A percentile compares a stretch with the other conserved stretches of the same genome.
phyloP scores from a whole-genome alignment of 2,888 invertebrate species.

The Cataglyphis livida region DNA sequence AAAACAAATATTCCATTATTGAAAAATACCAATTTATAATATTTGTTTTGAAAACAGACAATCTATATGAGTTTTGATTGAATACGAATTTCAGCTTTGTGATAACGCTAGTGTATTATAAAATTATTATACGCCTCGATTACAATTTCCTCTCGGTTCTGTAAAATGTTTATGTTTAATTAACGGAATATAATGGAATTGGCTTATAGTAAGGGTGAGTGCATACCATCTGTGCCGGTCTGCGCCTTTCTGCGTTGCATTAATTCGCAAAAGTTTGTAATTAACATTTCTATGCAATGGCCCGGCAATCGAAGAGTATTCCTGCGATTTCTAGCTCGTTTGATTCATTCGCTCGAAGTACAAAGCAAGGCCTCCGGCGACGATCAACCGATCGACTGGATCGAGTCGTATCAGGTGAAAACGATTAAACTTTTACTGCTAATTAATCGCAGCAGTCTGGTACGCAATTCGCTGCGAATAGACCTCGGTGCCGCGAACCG shows the following conservation, averaged over 20 bases:
- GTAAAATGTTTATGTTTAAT: slow-evolving; percentile 29
- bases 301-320: slow-evolving; percentile 11
- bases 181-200: not conserved
- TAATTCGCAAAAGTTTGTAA: slow-evolving; percentile 38
- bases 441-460: slow-evolving; percentile 60
- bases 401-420: slow-evolving; percentile 7
- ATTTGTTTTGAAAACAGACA: not conserved
- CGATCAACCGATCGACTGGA: slow-evolving; percentile 5
- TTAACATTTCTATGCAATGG: slow-evolving; percentile 30
- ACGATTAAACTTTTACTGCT: slow-evolving; percentile 54
- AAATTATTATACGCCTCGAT: not conserved
- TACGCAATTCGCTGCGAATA: not conserved
- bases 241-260: not conserved
- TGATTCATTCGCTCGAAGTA: slow-evolving; percentile 27
- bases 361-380: slow-evolving; percentile 24
- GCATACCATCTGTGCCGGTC: not conserved
- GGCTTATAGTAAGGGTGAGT: not conserved
- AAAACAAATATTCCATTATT: not conserved
- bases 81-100: not conserved
- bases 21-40: not conserved
- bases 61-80: not conserved
- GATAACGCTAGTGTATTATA: not conserved
- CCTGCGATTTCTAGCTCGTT: slow-evolving; percentile 16
- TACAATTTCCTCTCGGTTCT: not conserved
- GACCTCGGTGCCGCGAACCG: not conserved